phyloP scores from a whole-genome alignment of 2,888 invertebrate species.

The Clostera curtula region DNA sequence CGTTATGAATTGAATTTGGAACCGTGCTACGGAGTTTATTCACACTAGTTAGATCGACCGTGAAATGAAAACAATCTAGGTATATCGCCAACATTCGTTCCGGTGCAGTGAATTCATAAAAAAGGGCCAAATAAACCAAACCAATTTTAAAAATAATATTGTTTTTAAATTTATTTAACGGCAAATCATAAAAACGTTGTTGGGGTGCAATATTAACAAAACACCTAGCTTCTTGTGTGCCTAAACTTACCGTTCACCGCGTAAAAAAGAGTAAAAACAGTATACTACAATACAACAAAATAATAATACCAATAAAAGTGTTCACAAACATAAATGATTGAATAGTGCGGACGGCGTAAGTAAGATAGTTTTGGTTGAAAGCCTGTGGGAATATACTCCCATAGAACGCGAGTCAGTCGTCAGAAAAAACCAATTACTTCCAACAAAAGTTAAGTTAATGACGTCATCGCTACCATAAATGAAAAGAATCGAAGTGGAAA shows the following conservation, averaged over 20 bases:
- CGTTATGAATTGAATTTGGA: constrained; percentile 41
- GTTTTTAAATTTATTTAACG: no score
- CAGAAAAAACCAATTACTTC: constrained; percentile 25
- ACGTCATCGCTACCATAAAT: constrained; percentile 9
- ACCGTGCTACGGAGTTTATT: constrained; percentile 36
- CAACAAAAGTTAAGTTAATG: constrained; percentile 21
- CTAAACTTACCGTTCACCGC: no score
- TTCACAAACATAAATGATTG: constrained; percentile 18
- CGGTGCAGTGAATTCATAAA: constrained; percentile 16
- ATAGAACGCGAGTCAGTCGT: constrained; percentile 18
- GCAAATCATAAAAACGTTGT: no score
- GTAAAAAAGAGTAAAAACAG: no score
- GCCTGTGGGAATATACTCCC: constrained; percentile 22
- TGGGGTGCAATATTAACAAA: no score
- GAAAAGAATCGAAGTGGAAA: not conserved
- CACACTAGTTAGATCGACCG: constrained; percentile 40
- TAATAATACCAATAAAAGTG: constrained; percentile 12
- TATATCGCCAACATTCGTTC: constrained; percentile 22
- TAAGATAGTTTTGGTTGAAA: constrained; percentile 25
- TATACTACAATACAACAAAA: no score
- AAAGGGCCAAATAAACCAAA: no score
- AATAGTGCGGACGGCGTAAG: constrained; percentile 21
- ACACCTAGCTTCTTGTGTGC: no score
- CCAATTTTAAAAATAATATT: no score
- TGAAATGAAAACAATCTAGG: constrained; percentile 35